phyloP scores from a whole-genome alignment of 2,888 invertebrate species.

The Noctua comes region DNA sequence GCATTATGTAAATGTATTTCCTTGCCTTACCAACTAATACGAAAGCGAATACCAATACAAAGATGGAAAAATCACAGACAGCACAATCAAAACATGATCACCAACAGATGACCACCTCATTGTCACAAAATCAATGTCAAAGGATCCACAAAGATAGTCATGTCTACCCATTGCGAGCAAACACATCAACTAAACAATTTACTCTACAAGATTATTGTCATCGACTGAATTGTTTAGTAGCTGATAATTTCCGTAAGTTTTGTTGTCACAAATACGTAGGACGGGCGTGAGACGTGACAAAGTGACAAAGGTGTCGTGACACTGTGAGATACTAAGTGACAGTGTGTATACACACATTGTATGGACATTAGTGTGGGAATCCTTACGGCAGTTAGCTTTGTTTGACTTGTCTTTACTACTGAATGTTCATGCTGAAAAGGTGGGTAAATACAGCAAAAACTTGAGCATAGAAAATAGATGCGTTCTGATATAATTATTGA shows the following conservation, averaged over 20 bases:
- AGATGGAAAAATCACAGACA: not conserved
- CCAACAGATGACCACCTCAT: not conserved
- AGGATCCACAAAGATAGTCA: not conserved
- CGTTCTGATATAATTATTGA: conserved; percentile 3
- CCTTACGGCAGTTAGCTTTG: conserved; percentile 48
- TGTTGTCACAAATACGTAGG: conserved; percentile 32
- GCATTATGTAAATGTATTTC: not conserved
- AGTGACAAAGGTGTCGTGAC: conserved; percentile 76
- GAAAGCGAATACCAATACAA: not conserved
- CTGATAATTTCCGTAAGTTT: conserved; percentile 48
- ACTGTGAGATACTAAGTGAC: conserved; percentile 69
- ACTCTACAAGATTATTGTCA: conserved; percentile 18
- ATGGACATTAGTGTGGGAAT: conserved; percentile 75
- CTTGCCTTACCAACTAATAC: not conserved
- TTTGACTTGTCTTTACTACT: conserved; percentile 60
- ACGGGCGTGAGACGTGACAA: conserved; percentile 49
- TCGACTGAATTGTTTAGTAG: conserved; percentile 3
- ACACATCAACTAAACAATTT: conserved; percentile 40
- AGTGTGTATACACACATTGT: conserved; percentile 70
- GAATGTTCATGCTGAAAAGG: conserved; percentile 47
- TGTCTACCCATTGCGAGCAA: conserved; percentile 23
- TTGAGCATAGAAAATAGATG: not conserved
- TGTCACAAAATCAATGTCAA: not conserved
- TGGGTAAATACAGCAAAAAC: conserved; percentile 27
- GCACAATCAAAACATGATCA: conserved; percentile 11